Percentiles rank a stretch among this genome's conserved stretches.
Evolutionary conservation across 2,888 invertebrate genomes (phyloP).

Genomic region (Tiliacea aurago): DNA sequence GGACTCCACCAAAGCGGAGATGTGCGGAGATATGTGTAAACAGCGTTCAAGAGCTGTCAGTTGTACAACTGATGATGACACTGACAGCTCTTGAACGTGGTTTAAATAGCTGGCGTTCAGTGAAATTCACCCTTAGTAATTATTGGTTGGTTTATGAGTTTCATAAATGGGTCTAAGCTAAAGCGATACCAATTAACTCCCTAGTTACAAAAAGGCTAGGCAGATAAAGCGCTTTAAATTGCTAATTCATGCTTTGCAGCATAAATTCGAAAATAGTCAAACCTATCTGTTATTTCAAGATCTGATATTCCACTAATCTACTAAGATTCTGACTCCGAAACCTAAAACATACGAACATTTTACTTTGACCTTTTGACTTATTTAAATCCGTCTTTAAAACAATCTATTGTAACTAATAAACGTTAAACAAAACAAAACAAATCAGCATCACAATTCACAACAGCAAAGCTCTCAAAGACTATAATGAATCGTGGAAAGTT

Average conservation of each 20-base stretch:
- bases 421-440: neutral
- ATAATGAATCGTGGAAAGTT: neutral
- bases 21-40: too few species aligned
- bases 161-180: neutral
- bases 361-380: neutral
- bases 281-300: neutral
- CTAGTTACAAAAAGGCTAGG: neutral
- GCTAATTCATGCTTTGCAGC: neutral
- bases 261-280: neutral
- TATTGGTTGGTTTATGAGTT: neutral
- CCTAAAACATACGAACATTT: neutral
- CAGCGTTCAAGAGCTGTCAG: neutral
- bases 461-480: neutral
- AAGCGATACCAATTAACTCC: too few species aligned
- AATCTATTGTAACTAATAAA: neutral
- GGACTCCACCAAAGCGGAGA: too few species aligned
- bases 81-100: neutral
- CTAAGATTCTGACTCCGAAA: neutral
- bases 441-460: conserved; percentile 8
- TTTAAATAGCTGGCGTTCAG: neutral
- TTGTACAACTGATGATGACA: neutral
- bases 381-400: neutral
- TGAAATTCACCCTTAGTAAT: too few species aligned
- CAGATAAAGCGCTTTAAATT: neutral
- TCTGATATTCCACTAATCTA: neutral